phyloP scores from a whole-genome alignment of 2,113 vertebrate genomes.

The Rynchops niger region DNA sequence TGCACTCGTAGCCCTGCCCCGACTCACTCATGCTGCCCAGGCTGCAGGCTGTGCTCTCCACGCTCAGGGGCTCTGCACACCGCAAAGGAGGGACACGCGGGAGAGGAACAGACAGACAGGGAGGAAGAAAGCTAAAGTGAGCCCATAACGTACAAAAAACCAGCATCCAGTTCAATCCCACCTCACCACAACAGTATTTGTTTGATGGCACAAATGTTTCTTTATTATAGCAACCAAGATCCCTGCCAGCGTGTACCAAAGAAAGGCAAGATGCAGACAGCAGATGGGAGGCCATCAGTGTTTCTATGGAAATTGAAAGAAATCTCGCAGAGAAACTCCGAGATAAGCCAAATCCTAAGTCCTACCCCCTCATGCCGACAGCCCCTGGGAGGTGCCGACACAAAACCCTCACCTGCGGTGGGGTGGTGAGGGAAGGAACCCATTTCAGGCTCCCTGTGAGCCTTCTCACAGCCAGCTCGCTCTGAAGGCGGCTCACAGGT shows the following conservation, averaged over 20 bases:
- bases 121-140: not conserved
- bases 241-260: fast-evolving
- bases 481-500: not conserved
- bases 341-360: not conserved
- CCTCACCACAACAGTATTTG: not conserved
- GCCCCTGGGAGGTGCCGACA: not conserved
- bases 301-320: slow-evolving; percentile 31
- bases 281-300: slow-evolving; percentile 9
- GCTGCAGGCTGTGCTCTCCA: slow-evolving; percentile 51
- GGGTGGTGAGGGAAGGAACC: not conserved
- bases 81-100: fast-evolving
- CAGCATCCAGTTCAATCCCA: not conserved
- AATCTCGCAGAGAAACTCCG: not conserved
- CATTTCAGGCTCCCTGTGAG: not conserved
- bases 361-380: not conserved
- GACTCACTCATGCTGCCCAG: slow-evolving; percentile 52
- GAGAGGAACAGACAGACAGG: not conserved
- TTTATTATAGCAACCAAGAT: not conserved
- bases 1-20: slow-evolving; percentile 66
- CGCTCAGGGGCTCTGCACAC: slow-evolving; percentile 45
- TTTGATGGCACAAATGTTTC: not conserved
- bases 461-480: not conserved
- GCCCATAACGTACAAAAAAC: fast-evolving
- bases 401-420: not conserved
- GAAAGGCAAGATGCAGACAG: not conserved